Evolutionary conservation across 2,113 vertebrate species (phyloP).

Genomic region (Caranx ignobilis): DNA sequence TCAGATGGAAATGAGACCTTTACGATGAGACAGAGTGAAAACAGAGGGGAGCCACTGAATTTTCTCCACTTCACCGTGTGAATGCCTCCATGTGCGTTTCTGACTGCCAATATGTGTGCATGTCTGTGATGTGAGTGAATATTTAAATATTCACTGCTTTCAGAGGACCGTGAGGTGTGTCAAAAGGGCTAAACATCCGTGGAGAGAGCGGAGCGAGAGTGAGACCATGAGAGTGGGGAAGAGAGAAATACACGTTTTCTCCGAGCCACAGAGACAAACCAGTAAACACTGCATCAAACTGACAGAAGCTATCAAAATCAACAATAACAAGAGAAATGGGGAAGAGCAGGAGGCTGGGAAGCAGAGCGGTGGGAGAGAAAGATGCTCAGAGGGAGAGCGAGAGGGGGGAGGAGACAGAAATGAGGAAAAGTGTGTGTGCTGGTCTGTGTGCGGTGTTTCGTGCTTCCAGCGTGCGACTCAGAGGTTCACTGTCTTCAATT

Average conservation of each 20-base stretch:
- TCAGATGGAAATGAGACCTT: slow-evolving; percentile 62
- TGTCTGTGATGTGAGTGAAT: slow-evolving; percentile 6
- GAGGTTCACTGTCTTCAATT: background rate
- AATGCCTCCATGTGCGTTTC: slow-evolving; percentile 8
- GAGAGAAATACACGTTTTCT: background rate
- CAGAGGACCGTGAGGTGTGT: slow-evolving; percentile 53
- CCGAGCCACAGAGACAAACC: slow-evolving; percentile 8
- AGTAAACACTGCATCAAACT: slow-evolving; percentile 46
- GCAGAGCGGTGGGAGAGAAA: background rate
- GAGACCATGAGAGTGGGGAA: background rate
- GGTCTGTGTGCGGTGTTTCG: background rate
- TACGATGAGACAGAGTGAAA: slow-evolving; percentile 3
- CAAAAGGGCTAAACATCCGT: slow-evolving; percentile 6
- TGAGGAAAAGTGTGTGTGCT: background rate
- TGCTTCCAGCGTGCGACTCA: background rate
- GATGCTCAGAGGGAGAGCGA: background rate
- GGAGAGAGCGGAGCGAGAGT: slow-evolving; percentile 7
- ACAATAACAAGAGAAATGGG: slow-evolving; percentile 12
- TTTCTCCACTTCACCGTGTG: background rate
- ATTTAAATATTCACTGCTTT: slow-evolving; percentile 56
- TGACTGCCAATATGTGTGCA: background rate
- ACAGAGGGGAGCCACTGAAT: background rate
- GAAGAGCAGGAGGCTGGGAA: slow-evolving; percentile 20
- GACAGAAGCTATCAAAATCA: slow-evolving; percentile 55
- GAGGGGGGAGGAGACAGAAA: slow-evolving; percentile 2